These are phyloP conservation scores for Drosophila sp. DNA, from an alignment of 1,140 invertebrate species.

Conservation along the genomic window DNA sequence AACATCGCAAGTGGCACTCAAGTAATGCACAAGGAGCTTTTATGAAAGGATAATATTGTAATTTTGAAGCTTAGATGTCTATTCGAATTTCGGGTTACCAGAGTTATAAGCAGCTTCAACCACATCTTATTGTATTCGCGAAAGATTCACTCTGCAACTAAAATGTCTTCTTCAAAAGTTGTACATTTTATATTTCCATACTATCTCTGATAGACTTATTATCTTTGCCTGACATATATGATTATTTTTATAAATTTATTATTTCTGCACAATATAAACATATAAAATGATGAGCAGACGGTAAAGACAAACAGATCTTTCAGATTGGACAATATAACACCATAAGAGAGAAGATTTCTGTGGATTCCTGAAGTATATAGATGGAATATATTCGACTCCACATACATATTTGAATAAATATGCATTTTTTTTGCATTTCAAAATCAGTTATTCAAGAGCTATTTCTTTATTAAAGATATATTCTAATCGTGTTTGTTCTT, in stretches of 20 bases:
- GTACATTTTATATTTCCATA: slow-evolving; percentile 15
- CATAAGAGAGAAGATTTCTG: too few species aligned
- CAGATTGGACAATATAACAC: too few species aligned
- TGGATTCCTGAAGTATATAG: too few species aligned
- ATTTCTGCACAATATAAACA: neutral
- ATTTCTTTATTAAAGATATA: too few species aligned
- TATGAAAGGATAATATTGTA: neutral
- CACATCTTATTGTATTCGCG: slow-evolving; percentile 45
- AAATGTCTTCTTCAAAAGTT: neutral
- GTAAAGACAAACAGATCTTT: too few species aligned
- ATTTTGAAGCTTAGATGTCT: neutral
- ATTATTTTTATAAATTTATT: slow-evolving; percentile 13
- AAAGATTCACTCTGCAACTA: slow-evolving; percentile 17
- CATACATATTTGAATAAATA: too few species aligned
- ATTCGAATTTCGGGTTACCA: slow-evolving; percentile 52
- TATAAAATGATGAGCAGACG: too few species aligned
- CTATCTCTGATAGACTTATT: slow-evolving; percentile 12
- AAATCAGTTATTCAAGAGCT: too few species aligned
- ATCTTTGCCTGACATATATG: neutral
- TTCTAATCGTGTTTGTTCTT: too few species aligned
- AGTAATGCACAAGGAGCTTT: slow-evolving; percentile 44
- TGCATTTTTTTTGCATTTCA: too few species aligned
- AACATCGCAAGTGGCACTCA: slow-evolving; percentile 11
- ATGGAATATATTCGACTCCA: too few species aligned
- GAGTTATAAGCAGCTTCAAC: slow-evolving; percentile 38